Conservation (phyloP, 1,140 invertebrate species). For the Ceratosolen solmsi region DNA sequence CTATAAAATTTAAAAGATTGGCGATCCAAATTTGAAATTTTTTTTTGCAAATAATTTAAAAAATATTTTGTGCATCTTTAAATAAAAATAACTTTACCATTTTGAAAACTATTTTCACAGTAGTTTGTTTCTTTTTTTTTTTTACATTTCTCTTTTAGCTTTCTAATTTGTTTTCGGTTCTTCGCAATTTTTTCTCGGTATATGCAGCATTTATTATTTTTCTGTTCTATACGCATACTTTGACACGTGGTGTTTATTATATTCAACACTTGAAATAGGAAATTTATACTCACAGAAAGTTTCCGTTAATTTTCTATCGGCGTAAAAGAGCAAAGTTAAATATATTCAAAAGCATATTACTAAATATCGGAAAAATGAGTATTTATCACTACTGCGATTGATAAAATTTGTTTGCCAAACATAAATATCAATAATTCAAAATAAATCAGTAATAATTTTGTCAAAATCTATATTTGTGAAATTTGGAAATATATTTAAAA, state of each 20-base stretch:
- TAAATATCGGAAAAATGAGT: too few relatives aligned
- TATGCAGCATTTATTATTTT: slow-evolving; percentile 6
- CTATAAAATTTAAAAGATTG: too few relatives aligned
- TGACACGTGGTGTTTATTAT: slow-evolving; percentile 9
- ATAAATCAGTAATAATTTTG: too few relatives aligned
- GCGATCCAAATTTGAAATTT: too few relatives aligned
- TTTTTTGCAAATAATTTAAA: too few relatives aligned
- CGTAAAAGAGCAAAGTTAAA: background rate
- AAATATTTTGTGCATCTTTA: background rate
- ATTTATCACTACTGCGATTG: too few relatives aligned
- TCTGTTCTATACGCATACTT: background rate
- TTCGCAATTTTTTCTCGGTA: slow-evolving; percentile 14
- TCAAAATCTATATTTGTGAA: too few relatives aligned
- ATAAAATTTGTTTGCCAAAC: too few relatives aligned
- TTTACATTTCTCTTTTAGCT: slow-evolving; percentile 20
- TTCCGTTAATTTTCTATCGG: background rate
- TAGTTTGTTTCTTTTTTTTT: background rate
- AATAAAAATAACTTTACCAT: background rate
- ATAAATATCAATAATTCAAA: too few relatives aligned
- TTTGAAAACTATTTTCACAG: background rate
- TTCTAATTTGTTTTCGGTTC: background rate
- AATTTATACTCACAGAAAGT: background rate
- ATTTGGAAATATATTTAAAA: too few relatives aligned
- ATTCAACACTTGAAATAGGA: background rate
- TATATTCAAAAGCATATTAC: too few relatives aligned